phyloP scores from a whole-genome alignment of 2,888 invertebrate species.

The Phlogophora meticulosa region DNA sequence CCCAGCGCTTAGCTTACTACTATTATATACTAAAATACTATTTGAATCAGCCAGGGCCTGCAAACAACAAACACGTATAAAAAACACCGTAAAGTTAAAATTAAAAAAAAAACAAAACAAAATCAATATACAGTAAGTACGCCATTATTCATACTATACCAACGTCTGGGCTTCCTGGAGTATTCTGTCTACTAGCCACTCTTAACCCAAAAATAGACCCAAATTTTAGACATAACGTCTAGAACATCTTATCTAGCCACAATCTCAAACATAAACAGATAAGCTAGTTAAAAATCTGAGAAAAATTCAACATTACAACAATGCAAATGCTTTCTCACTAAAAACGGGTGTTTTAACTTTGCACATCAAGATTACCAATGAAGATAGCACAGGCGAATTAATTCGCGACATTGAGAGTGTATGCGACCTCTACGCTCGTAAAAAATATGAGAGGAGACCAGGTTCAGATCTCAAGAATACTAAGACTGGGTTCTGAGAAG shows the following conservation, averaged over 20 bases:
- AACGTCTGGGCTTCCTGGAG: constrained; percentile 3
- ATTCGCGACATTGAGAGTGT: constrained; percentile 66
- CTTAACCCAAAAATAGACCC: constrained; percentile 20
- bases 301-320: constrained; percentile 59
- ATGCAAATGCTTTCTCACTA: constrained; percentile 58
- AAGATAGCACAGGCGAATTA: constrained; percentile 72
- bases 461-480: constrained; percentile 64
- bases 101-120: neutral
- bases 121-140: neutral
- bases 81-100: no score
- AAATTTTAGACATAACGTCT: constrained; percentile 23
- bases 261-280: constrained; percentile 47
- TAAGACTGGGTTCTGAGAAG: constrained; percentile 65
- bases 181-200: neutral
- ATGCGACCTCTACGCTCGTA: constrained; percentile 67
- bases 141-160: neutral
- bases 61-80: no score
- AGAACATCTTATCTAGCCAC: constrained; percentile 35
- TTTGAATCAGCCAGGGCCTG: no score
- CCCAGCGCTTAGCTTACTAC: no score
- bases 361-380: constrained; percentile 68
- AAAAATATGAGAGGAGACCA: constrained; percentile 63
- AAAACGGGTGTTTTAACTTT: constrained; percentile 66
- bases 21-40: no score
- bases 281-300: constrained; percentile 62